Base-by-base conservation (phyloP, 2,797 vertebrate species). In the Cynopterus sphinx region DNA sequence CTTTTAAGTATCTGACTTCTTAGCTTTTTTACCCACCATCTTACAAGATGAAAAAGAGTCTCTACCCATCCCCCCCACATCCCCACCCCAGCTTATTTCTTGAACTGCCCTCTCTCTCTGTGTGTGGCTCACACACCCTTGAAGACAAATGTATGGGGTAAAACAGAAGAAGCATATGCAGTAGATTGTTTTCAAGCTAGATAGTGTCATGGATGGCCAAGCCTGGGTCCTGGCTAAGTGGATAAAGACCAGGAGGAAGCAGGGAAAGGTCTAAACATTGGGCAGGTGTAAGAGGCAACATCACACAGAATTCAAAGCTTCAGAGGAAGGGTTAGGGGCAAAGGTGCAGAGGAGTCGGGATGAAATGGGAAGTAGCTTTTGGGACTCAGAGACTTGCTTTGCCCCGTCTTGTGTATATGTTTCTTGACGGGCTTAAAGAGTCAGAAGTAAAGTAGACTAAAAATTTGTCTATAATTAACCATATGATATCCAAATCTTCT, bases 271-370 rank as follows among this genome's bases (percentile, higher is more conserved):
- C 24, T 59, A 55, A 57, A 16, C 49, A 13, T 2, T 41, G 55
- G 5, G 11, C 3, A 57, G 39, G 9, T 6, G 0, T 5, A 31
- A 49, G 43, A 16, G 24, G 36, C 31, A 21, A 22, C 9, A 22
- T 57, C 5, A 0, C 57, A 9, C 16, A 31, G 79, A n/a, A 49
- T n/a, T 6, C 5, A 9, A 63, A 61, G 12, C 9, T 43, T 12
- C 12, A 70, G 31, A 24, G 21, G 26, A 24, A 22, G 1, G 24
- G 17, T 4, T 49, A 22, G 22, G 0, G 16, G 0, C 1, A 4
- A 8, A 33, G 28, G 0, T 26, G 6, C 24, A 36, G 51, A 19
- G 3, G 3, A 68, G n/a, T 36, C 11, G 0, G 6, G 6, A 36
- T 5, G n/a, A 26, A 15, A 73, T n/a, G 39, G 41, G 26, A 7